Conservation (phyloP, 2,888 invertebrate genomes). For the Scaptomyza flava region DNA sequence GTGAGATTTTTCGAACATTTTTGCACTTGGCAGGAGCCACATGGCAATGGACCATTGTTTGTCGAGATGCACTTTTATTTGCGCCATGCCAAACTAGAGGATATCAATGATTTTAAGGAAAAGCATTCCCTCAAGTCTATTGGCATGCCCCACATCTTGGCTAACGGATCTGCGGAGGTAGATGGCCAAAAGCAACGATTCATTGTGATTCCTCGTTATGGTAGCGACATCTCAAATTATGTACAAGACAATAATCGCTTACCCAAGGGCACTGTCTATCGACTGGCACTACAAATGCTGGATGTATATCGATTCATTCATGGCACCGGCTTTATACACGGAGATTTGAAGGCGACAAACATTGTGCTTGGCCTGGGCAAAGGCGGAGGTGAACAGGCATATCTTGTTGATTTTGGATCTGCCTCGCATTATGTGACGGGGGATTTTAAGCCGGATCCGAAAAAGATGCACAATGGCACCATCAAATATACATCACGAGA, state of each 20-base stretch:
- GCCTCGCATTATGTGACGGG: not conserved
- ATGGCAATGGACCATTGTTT: not conserved
- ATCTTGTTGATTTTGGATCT: not conserved
- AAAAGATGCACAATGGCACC: slow-evolving; percentile 1
- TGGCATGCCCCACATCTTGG: not conserved
- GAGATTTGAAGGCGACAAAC: not conserved
- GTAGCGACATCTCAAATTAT: not conserved
- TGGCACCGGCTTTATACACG: not conserved
- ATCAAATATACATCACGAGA: not conserved
- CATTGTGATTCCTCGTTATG: slow-evolving; percentile 2
- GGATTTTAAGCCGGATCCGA: not conserved
- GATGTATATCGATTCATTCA: not conserved
- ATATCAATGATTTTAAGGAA: not conserved
- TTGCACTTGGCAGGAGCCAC: not conserved
- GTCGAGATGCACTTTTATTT: not conserved
- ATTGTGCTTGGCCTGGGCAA: not conserved
- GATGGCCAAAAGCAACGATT: not conserved
- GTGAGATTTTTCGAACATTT: too few relatives aligned
- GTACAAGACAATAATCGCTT: not conserved
- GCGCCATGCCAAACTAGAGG: not conserved
- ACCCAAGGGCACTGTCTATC: not conserved
- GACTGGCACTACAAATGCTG: not conserved
- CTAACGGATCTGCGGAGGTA: not conserved
- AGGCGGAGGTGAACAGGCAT: not conserved
- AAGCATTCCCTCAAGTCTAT: not conserved